Conservation (phyloP, 2,113 vertebrate genomes). For the Psilopsiagon aymara region DNA sequence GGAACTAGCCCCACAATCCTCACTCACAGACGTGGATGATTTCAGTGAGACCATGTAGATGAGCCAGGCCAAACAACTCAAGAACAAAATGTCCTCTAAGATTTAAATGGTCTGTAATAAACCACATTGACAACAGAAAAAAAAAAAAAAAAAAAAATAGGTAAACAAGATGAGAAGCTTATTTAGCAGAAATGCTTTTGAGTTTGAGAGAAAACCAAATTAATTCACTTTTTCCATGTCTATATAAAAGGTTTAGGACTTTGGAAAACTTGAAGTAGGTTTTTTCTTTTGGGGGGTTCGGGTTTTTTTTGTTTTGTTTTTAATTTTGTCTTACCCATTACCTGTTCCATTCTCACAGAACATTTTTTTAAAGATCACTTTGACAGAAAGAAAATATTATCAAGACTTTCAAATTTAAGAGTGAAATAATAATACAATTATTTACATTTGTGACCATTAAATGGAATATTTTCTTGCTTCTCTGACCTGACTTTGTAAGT, state of each 20-base stretch:
- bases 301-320: not conserved
- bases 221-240: not conserved
- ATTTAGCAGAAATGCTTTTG: not conserved
- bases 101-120: constrained; percentile 1
- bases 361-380: not conserved
- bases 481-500: not conserved
- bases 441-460: not conserved
- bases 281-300: not conserved
- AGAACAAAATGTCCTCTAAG: constrained; percentile 55
- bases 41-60: constrained; percentile 26
- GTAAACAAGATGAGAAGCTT: not conserved
- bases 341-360: not conserved
- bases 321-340: not conserved
- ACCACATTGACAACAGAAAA: not conserved
- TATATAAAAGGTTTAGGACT: not conserved
- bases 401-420: not conserved
- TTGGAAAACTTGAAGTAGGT: not conserved
- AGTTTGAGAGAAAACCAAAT: not conserved
- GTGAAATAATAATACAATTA: not conserved
- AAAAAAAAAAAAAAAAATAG: not conserved
- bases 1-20: not conserved
- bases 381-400: not conserved
- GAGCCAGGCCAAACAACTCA: constrained; percentile 36
- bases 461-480: not conserved
- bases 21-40: not conserved